Evolutionary conservation across 2,797 vertebrate genomes (phyloP).

Genomic region (Peromyscus melanophrys): DNA sequence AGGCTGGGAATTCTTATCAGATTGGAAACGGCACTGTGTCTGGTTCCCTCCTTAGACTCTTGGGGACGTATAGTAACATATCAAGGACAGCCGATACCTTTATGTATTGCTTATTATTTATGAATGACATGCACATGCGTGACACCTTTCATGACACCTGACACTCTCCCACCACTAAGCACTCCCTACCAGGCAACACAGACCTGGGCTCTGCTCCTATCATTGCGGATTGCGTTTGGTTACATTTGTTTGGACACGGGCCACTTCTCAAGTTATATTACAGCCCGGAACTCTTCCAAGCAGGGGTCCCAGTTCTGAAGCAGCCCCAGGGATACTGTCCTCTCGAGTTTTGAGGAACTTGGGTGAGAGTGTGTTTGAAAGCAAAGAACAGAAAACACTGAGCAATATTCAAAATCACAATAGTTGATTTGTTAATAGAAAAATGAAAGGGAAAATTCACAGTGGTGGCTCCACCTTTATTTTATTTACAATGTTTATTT

Average conservation of each 20-base stretch:
- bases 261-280: not conserved
- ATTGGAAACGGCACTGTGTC: not conserved
- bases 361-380: not conserved
- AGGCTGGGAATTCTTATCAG: not conserved
- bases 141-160: not conserved
- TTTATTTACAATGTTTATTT: not conserved
- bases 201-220: not conserved
- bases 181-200: not conserved
- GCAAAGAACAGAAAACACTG: not conserved
- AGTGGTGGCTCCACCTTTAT: not conserved
- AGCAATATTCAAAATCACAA: not conserved
- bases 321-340: not conserved
- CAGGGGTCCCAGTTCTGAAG: not conserved
- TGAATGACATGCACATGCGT: not conserved
- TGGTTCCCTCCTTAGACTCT: not conserved
- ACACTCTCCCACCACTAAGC: not conserved
- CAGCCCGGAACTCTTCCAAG: not conserved
- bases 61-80: not conserved
- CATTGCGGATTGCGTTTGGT: not conserved
- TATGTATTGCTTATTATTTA: not conserved
- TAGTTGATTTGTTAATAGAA: not conserved
- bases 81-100: not conserved
- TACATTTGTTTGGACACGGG: not conserved
- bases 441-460: not conserved
- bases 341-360: conserved; percentile 8